Evolutionary conservation across 1,140 invertebrate genomes (phyloP).

Genomic region (Achatina immaculata): DNA sequence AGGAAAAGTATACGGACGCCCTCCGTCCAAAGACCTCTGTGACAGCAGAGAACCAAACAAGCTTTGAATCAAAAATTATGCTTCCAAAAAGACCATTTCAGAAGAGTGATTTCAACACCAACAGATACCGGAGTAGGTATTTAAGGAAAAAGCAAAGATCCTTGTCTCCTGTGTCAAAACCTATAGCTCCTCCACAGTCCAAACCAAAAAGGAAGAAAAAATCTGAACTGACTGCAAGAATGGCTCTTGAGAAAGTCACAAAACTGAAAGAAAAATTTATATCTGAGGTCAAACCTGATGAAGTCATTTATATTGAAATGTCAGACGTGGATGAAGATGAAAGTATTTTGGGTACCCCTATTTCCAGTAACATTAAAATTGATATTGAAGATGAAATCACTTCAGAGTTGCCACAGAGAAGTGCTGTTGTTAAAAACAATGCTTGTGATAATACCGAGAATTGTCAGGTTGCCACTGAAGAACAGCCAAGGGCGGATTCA

Average conservation of each 20-base stretch:
- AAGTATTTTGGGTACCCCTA: background rate
- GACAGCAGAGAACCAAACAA: background rate
- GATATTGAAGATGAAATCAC: background rate
- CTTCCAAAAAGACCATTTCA: background rate
- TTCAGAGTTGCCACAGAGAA: background rate
- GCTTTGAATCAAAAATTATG: background rate
- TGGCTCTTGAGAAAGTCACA: background rate
- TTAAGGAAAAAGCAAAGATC: background rate
- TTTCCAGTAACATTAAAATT: background rate
- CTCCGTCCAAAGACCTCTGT: background rate
- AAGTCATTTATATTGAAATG: background rate
- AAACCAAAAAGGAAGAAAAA: background rate
- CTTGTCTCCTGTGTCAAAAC: background rate
- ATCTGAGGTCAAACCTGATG: background rate
- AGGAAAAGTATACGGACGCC: background rate
- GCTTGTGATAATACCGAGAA: background rate
- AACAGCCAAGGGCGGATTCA: background rate
- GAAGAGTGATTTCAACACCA: background rate
- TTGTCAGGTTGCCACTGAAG: background rate
- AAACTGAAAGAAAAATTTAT: background rate
- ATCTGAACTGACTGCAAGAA: background rate
- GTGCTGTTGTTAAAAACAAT: background rate
- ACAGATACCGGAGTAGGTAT: background rate
- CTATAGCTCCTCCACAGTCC: background rate
- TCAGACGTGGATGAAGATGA: background rate